Evolutionary conservation across 2,888 invertebrate species (phyloP).

Genomic region (Eurytoma adleriae): DNA sequence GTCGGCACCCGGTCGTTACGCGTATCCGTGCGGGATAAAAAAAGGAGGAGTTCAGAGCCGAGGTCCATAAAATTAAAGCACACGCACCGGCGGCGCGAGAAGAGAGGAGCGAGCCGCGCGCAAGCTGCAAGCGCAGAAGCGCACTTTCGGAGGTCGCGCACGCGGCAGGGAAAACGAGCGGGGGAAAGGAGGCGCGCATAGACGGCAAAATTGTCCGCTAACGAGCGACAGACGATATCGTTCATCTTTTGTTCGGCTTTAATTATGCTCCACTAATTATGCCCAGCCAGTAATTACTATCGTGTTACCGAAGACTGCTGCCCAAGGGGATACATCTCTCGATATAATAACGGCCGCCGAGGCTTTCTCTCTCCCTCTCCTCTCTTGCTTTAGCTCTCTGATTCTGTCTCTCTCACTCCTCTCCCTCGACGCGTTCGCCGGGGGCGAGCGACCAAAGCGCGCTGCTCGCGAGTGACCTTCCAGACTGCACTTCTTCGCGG

Average conservation of each 20-base stretch:
- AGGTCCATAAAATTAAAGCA: not conserved
- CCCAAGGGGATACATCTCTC: constrained; percentile 68
- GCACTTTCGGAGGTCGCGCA: not conserved
- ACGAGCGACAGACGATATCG: constrained; percentile 73
- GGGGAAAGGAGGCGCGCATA: constrained; percentile 6
- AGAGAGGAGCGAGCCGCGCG: too few species aligned
- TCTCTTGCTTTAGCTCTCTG: not conserved
- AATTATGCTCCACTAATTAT: constrained; percentile 73
- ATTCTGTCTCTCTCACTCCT: not conserved
- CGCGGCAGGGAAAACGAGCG: not conserved
- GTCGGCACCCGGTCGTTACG: too few species aligned
- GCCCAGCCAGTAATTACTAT: constrained; percentile 71
- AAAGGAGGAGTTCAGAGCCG: not conserved
- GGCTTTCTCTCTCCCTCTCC: constrained; percentile 1
- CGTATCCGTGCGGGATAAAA: too few species aligned
- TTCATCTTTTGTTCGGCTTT: constrained; percentile 72
- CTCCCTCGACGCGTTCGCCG: too few species aligned
- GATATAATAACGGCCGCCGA: constrained; percentile 59
- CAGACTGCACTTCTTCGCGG: not conserved
- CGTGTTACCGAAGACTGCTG: constrained; percentile 70
- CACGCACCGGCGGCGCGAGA: too few species aligned
- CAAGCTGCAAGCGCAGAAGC: not conserved
- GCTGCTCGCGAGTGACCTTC: not conserved
- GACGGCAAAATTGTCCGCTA: constrained; percentile 68
- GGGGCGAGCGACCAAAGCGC: not conserved